These are phyloP conservation scores for Caenorhabditis sulstoni DNA, from an alignment of 2,888 invertebrate genomes.

Conservation along the genomic window DNA sequence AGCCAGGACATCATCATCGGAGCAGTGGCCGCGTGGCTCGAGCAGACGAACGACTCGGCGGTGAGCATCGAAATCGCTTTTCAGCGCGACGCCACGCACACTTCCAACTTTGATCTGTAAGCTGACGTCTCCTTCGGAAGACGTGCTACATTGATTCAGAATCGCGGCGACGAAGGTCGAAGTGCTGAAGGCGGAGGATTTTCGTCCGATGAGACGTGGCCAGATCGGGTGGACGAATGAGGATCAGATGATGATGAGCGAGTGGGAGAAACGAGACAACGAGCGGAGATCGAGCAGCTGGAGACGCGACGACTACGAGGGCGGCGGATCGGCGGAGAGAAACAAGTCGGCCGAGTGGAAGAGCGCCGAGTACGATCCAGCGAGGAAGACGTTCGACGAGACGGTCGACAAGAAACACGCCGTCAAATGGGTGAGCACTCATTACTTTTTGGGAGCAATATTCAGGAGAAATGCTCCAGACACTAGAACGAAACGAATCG, in stretches of 20 bases:
- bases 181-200: slow-evolving; percentile 42
- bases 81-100: slow-evolving; percentile 18
- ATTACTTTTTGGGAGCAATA: too few relatives aligned
- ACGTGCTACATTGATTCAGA: slow-evolving; percentile 2
- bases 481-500: too few relatives aligned
- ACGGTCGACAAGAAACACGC: slow-evolving; percentile 7
- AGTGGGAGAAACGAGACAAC: too few relatives aligned
- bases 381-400: background rate
- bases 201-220: slow-evolving; percentile 21
- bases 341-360: slow-evolving; percentile 3
- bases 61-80: slow-evolving; percentile 41
- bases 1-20: slow-evolving; percentile 50
- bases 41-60: slow-evolving; percentile 40
- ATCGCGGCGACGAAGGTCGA: slow-evolving; percentile 26
- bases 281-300: slow-evolving; percentile 12
- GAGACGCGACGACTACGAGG: background rate
- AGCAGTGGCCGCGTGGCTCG: slow-evolving; percentile 50
- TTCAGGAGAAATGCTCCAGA: too few relatives aligned
- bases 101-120: slow-evolving; percentile 27
- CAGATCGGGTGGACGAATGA: slow-evolving; percentile 18
- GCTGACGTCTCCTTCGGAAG: slow-evolving; percentile 4
- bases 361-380: background rate
- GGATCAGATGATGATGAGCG: slow-evolving; percentile 23
- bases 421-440: slow-evolving; percentile 10
- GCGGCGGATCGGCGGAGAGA: background rate